Percentiles rank a stretch among this genome's conserved stretches.
Evolutionary conservation across 2,113 vertebrate genomes (phyloP).

Genomic region (Siphamia tubifer): DNA sequence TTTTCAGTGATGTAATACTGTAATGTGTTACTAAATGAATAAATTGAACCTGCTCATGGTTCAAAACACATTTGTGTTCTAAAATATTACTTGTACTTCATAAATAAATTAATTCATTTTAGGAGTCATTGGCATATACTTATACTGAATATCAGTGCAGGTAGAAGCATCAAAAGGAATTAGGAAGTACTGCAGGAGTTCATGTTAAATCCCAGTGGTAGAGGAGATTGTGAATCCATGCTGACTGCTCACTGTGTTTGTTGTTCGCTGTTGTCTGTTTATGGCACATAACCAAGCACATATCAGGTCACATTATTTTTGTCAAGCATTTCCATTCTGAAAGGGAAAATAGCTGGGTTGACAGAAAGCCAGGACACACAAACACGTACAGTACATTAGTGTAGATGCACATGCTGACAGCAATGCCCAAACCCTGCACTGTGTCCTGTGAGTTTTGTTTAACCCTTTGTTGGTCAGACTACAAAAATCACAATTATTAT

Average conservation of each 20-base stretch:
- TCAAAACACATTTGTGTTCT: no score
- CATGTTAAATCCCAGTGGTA: background rate
- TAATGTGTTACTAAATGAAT: no score
- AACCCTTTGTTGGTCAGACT: no score
- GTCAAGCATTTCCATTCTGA: conserved; percentile 47
- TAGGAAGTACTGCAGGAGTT: background rate
- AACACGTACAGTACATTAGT: background rate
- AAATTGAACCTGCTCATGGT: no score
- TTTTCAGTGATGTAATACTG: no score
- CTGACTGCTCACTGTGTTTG: conserved; percentile 14
- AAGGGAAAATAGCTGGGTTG: conserved; percentile 27
- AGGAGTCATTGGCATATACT: no score
- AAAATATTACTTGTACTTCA: no score
- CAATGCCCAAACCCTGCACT: background rate
- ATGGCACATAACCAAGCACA: conserved; percentile 42
- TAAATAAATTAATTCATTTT: no score
- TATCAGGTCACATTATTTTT: conserved; percentile 66
- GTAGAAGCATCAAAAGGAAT: background rate
- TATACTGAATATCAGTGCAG: no score
- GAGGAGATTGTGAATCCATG: conserved; percentile 6
- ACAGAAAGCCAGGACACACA: conserved; percentile 8
- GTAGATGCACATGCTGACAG: conserved; percentile 13
- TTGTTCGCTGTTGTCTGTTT: conserved; percentile 33
- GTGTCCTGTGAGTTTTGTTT: conserved; percentile 37
- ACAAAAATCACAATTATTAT: no score